A percentile compares a stretch with the other conserved stretches of the same genome.
phyloP scores from a whole-genome alignment of 2,797 vertebrate species.

The Clarias platycephalus region DNA sequence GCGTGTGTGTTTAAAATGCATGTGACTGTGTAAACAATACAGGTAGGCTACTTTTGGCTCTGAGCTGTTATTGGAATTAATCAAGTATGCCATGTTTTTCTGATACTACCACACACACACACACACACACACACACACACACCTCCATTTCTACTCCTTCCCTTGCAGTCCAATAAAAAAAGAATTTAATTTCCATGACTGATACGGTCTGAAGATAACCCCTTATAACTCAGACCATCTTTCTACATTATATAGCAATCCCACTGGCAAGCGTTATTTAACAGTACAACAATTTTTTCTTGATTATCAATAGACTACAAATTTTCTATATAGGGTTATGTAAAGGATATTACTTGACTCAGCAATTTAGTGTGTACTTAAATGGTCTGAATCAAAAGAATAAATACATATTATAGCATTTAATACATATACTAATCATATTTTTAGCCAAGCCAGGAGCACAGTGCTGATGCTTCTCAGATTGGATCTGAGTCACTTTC shows the following conservation, averaged over 20 bases:
- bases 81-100: conserved; percentile 62
- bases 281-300: background rate
- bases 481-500: too few relatives aligned
- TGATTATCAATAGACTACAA: background rate
- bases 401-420: background rate
- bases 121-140: conserved; percentile 9
- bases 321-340: background rate
- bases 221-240: background rate
- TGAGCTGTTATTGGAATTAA: conserved; percentile 72
- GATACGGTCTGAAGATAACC: background rate
- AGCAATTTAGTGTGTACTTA: background rate
- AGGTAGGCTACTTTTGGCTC: conserved; percentile 65
- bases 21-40: conserved; percentile 1
- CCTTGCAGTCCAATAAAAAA: background rate
- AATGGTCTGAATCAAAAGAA: background rate
- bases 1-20: conserved; percentile 5
- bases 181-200: background rate
- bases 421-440: background rate
- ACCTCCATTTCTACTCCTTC: background rate
- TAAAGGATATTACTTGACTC: background rate
- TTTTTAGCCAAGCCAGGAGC: background rate
- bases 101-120: background rate
- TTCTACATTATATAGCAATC: background rate
- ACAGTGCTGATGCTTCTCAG: background rate
- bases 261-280: background rate